Base-by-base conservation (phyloP, 2,797 vertebrate genomes). In the Discoglossus pictus region DNA sequence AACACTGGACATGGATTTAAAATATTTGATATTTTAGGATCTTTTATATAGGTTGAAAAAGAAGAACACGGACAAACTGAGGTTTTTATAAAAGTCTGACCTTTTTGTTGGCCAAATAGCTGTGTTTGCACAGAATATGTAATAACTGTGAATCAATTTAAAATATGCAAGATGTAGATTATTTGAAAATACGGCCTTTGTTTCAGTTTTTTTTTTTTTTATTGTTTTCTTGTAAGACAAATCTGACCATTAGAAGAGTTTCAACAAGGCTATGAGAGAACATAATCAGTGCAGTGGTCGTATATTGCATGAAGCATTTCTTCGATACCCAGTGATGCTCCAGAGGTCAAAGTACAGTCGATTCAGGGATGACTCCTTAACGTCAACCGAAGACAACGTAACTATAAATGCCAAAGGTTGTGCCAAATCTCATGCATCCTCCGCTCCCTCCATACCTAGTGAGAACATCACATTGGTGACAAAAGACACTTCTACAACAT, bases 271-370 rank as follows among this genome's bases (percentile, higher is more conserved):
- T 91, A 94, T 94, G 93, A 92, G 92, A 91, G 91, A 91, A 75
- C 80, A 83, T 80, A 79, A 68, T 78, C 82, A 75, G 76, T 83
- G 80, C 68, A 55, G 80, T 72, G 87, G 84, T 75, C 85, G 84
- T 61, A 12, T 78, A 76, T 80, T 86, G 72, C 81, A 82, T 75
- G 86, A 87, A 79, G 87, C 83, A 73, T 70, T 86, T 25, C 77
- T 84, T 52, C 79, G 79, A 78, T 82, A 86, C 76, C 81, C 86
- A 88, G 93, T 88, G 74, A 97, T 97, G 95, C 89, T 97, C 87
- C 88, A 96, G 82, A 89, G 93, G 76, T 87, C 92, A 66, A 97
- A 96, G 80, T 96, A 97, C 87, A 95, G 92, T 73, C 90, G 93
- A 54, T 92, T 97, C 80, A 91, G 89, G 75, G 92, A 93, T 61